phyloP scores from a whole-genome alignment of 92 coral and sea anemone species.

The Desmophyllum pertusum region DNA sequence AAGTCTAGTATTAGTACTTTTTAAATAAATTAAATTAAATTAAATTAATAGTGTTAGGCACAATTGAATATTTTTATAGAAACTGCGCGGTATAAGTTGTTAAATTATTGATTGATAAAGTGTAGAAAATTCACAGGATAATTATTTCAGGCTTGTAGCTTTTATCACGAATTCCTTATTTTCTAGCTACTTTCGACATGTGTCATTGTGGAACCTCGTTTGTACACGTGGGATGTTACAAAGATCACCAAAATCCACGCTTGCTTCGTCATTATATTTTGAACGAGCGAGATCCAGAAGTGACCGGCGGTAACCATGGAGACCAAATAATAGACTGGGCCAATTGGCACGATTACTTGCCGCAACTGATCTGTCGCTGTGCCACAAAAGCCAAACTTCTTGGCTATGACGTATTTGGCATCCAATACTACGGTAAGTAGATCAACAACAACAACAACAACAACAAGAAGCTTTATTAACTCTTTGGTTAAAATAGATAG shows the following conservation, averaged over 20 bases:
- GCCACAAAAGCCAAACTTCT: conserved; percentile 66
- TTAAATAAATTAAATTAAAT: too few species aligned
- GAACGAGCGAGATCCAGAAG: conserved; percentile 62
- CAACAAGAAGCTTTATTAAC: too few species aligned
- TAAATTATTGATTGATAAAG: too few species aligned
- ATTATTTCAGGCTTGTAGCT: too few species aligned
- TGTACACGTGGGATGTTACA: not conserved
- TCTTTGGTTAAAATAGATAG: too few species aligned
- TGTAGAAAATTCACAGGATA: too few species aligned
- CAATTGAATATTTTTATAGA: too few species aligned
- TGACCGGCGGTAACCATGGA: conserved; percentile 37
- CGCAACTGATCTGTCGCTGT: conserved; percentile 74
- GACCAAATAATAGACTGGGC: conserved; percentile 58
- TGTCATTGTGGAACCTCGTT: not conserved
- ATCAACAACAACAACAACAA: too few species aligned
- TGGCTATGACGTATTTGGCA: conserved; percentile 66
- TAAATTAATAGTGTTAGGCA: too few species aligned
- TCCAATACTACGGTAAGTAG: conserved; percentile 49
- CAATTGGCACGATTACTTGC: conserved; percentile 66
- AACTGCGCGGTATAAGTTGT: too few species aligned
- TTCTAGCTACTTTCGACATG: not conserved
- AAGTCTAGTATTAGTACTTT: too few species aligned
- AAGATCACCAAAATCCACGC: conserved; percentile 22
- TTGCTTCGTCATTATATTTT: conserved; percentile 64
- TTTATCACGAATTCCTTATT: too few species aligned